A percentile compares a stretch with the other conserved stretches of the same genome.
phyloP scores from a whole-genome alignment of 2,888 invertebrate species.

The Anodontia alba region DNA sequence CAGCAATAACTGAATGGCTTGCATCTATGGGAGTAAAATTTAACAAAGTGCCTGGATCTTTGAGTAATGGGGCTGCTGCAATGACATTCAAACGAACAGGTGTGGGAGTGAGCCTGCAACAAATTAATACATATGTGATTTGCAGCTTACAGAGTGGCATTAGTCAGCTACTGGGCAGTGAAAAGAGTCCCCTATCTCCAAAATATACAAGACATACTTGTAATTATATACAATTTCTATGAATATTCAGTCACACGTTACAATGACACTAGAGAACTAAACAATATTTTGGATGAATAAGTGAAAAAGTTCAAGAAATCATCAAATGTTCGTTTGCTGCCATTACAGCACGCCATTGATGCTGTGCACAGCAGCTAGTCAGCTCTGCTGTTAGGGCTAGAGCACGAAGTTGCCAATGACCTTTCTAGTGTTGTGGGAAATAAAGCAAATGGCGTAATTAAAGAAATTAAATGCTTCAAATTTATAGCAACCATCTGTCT shows the following conservation, averaged over 20 bases:
- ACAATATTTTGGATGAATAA: slow-evolving; percentile 31
- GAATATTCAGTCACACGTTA: slow-evolving; percentile 48
- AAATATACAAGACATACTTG: slow-evolving; percentile 20
- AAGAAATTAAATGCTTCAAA: slow-evolving; percentile 40
- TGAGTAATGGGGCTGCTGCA: slow-evolving; percentile 41
- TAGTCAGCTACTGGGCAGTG: slow-evolving; percentile 30
- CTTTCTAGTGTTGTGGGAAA: slow-evolving; percentile 30
- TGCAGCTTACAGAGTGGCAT: slow-evolving; percentile 25
- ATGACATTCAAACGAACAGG: slow-evolving; percentile 33
- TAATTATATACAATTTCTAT: slow-evolving; percentile 36
- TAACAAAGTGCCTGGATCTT: slow-evolving; percentile 30
- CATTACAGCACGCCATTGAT: slow-evolving; percentile 37
- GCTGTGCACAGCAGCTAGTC: slow-evolving; percentile 30
- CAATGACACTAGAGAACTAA: slow-evolving; percentile 39
- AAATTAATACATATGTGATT: neutral
- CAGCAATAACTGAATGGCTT: slow-evolving; percentile 27
- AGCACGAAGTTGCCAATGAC: slow-evolving; percentile 38
- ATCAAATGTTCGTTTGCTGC: slow-evolving; percentile 46
- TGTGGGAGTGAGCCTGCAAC: slow-evolving; percentile 32
- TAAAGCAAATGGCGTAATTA: slow-evolving; percentile 35
- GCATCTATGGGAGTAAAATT: slow-evolving; percentile 24
- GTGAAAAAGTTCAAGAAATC: slow-evolving; percentile 44
- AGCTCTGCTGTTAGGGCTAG: slow-evolving; percentile 30
- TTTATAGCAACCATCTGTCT: slow-evolving; percentile 32
- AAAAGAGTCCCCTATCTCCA: slow-evolving; percentile 31